These are phyloP conservation scores for Pelobates fuscus DNA, from an alignment of 2,113 vertebrate genomes.

Conservation along the genomic window DNA sequence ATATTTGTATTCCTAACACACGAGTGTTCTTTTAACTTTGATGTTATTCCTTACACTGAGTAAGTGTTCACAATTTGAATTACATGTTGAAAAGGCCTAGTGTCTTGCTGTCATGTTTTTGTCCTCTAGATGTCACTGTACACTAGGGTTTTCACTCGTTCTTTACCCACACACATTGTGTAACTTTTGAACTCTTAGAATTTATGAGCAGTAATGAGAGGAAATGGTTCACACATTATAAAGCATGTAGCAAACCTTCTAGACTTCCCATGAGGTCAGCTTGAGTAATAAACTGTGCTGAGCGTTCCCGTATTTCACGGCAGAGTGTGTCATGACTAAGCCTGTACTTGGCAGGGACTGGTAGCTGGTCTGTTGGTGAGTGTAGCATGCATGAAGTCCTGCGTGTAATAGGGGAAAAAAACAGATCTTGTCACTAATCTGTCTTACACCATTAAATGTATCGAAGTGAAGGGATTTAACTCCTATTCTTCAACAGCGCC, in stretches of 20 bases:
- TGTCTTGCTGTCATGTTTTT: background rate
- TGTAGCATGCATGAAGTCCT: too few relatives aligned
- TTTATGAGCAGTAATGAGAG: slow-evolving; percentile 44
- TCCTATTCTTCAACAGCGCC: too few relatives aligned
- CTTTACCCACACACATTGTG: background rate
- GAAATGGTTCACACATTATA: slow-evolving; percentile 45
- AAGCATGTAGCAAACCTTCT: slow-evolving; percentile 24
- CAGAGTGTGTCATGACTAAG: slow-evolving; percentile 12
- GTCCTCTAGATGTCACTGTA: slow-evolving; percentile 20
- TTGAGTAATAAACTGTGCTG: slow-evolving; percentile 5
- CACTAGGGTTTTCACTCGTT: background rate
- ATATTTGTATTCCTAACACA: too few relatives aligned
- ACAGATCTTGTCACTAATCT: too few relatives aligned
- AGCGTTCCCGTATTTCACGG: slow-evolving; percentile 36
- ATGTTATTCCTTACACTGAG: too few relatives aligned
- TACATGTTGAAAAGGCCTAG: too few relatives aligned
- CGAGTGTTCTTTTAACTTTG: too few relatives aligned
- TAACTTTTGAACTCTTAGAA: slow-evolving; percentile 8
- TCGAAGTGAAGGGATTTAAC: too few relatives aligned
- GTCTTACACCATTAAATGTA: too few relatives aligned
- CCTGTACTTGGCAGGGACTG: slow-evolving; percentile 31
- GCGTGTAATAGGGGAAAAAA: too few relatives aligned
- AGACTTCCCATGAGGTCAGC: slow-evolving; percentile 44
- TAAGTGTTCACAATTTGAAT: too few relatives aligned
- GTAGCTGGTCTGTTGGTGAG: slow-evolving; percentile 22